Evolutionary conservation across 1,140 invertebrate species (phyloP).

Genomic region (Drosophila yakuba): DNA sequence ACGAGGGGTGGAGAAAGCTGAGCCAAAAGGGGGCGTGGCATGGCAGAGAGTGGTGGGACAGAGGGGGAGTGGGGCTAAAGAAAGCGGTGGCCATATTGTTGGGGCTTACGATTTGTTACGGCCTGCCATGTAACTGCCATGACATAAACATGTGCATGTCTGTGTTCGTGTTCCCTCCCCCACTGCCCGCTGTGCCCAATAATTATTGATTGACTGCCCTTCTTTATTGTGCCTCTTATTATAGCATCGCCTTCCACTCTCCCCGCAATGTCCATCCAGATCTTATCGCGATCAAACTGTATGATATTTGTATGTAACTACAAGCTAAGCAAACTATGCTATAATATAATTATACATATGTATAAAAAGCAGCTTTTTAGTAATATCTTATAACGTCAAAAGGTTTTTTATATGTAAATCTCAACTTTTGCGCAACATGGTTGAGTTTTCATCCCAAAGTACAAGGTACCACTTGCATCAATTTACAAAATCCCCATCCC

Average conservation of each 20-base stretch:
- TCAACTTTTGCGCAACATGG: not conserved
- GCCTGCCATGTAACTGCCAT: slow-evolving; percentile 26
- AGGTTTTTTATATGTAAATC: too few species aligned
- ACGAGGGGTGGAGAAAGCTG: not conserved
- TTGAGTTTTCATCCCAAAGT: not conserved
- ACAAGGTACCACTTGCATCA: slow-evolving; percentile 4
- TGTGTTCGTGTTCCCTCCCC: not conserved
- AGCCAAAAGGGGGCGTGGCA: slow-evolving; percentile 1
- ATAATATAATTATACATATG: too few species aligned
- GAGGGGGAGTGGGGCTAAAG: not conserved
- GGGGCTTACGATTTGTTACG: slow-evolving; percentile 17
- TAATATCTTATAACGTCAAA: too few species aligned
- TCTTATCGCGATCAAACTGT: not conserved
- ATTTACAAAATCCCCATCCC: slow-evolving; percentile 7
- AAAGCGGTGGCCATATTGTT: slow-evolving; percentile 28
- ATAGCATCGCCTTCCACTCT: slow-evolving; percentile 4
- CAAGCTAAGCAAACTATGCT: too few species aligned
- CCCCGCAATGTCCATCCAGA: not conserved
- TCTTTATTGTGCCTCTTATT: slow-evolving; percentile 11
- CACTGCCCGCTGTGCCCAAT: slow-evolving; percentile 15
- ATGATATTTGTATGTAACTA: not conserved
- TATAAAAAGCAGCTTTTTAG: too few species aligned
- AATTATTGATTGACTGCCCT: slow-evolving; percentile 30
- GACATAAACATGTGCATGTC: slow-evolving; percentile 28
- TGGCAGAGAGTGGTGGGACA: too few species aligned